These are phyloP conservation scores for Drosophila kuntzei DNA, from an alignment of 2,888 invertebrate genomes.

Conservation along the genomic window DNA sequence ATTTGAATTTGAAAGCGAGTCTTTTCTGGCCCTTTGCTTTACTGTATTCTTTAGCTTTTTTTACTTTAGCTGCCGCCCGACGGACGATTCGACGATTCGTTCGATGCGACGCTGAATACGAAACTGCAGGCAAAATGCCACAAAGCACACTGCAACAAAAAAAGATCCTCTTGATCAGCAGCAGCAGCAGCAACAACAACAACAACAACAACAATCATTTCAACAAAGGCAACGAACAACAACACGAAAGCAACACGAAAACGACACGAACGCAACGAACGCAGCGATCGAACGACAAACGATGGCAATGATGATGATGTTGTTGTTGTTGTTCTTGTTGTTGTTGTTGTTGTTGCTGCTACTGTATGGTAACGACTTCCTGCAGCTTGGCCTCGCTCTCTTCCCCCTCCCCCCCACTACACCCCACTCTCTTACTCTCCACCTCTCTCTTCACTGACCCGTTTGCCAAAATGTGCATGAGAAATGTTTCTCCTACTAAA, in stretches of 20 bases:
- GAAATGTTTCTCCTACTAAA: slow-evolving; percentile 46
- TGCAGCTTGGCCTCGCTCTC: slow-evolving; percentile 54
- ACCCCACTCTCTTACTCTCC: background rate
- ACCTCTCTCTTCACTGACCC: background rate
- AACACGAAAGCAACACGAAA: slow-evolving; percentile 22
- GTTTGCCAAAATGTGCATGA: slow-evolving; percentile 48
- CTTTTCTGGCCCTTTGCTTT: slow-evolving; percentile 9
- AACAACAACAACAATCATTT: slow-evolving; percentile 22
- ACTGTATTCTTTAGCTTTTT: background rate
- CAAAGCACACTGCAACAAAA: slow-evolving; percentile 38
- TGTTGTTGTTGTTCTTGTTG: slow-evolving; percentile 31
- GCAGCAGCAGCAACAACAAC: slow-evolving; percentile 22
- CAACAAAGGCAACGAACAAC: slow-evolving; percentile 45
- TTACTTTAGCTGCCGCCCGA: slow-evolving; percentile 51
- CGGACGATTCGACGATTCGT: slow-evolving; percentile 71
- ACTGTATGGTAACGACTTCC: slow-evolving; percentile 70
- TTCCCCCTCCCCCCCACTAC: background rate
- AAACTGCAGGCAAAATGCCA: slow-evolving; percentile 66
- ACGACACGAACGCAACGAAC: slow-evolving; percentile 36
- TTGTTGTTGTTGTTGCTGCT: slow-evolving; percentile 44
- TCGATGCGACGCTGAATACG: slow-evolving; percentile 75
- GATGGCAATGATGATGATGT: slow-evolving; percentile 18
- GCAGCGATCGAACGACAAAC: slow-evolving; percentile 30
- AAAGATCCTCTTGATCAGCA: slow-evolving; percentile 47
- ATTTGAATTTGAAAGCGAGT: background rate